Evolutionary conservation across 1,140 invertebrate species (phyloP), one percentile per base, ranked within the genome.

Genomic region (Hyles euphorbiae): DNA sequence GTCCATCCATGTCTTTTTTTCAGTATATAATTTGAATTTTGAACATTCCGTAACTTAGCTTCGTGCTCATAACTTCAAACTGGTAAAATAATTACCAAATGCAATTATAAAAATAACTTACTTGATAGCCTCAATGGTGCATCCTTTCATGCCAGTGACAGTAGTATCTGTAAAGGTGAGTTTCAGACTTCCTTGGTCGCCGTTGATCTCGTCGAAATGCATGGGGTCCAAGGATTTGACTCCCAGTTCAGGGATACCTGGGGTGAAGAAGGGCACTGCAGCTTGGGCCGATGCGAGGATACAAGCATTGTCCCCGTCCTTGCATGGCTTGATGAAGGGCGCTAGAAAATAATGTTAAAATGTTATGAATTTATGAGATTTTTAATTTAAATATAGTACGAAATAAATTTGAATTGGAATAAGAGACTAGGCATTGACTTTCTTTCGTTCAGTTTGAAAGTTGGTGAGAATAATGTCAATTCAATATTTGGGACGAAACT

Each of bases 281-380:
- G 72, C 73, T 34, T 70, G 69, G 0, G 76, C 75, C 0, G 82
- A 74, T 0, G 62, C 47, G 34, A 73, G 11, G 1, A 80, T 43
- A 63, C 87, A 89, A 0, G 61, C 55, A 0, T 58, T 56, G 62
- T 87, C 82, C 0, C 66, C 72, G 1, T 49, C 36, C 46, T 74
- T 76, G 60, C 86, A 88, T 53, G 74, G 78, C 32, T 58, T 78
- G 47, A 87, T 75, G 65, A 77, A 83, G 3, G 72, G 70, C 2
- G 75, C 84, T 84, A n/a, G 12, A 48, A 5, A n/a, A 48, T 10
- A 40, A 40, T 40, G 8, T 40, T 36, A 4, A 36, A 3, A 4
- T 3, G 7, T 3, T 36, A 4, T 4, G 36, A 36, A 4, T 4
- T 3, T 7, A 36, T 4, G 36, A 36, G 3, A 36, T 4, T 36